Percentiles rank a stretch among this genome's conserved stretches.
phyloP scores from a whole-genome alignment of 1,140 invertebrate species.

The Sinonovacula constricta region DNA sequence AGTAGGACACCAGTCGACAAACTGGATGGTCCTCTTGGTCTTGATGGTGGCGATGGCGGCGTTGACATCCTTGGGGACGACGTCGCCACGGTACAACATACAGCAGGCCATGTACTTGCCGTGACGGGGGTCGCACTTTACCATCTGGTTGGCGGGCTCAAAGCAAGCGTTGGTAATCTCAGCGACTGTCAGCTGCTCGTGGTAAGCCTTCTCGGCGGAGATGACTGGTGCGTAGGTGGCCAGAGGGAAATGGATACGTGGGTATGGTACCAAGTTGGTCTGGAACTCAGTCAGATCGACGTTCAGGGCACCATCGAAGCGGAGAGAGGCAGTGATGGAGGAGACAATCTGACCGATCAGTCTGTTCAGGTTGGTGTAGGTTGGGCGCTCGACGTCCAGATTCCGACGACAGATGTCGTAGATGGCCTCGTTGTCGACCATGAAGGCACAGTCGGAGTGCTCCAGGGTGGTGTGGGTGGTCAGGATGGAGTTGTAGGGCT shows the following conservation, averaged over 20 bases:
- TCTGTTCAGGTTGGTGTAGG: constrained; percentile 85
- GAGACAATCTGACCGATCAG: constrained; percentile 84
- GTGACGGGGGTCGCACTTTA: constrained; percentile 93
- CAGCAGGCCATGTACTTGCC: constrained; percentile 87
- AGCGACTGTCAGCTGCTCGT: constrained; percentile 77
- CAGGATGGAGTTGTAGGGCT: constrained; percentile 76
- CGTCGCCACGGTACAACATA: constrained; percentile 71
- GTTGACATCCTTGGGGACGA: constrained; percentile 77
- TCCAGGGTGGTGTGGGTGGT: constrained; percentile 82
- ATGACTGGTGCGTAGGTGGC: constrained; percentile 74
- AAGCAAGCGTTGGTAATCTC: constrained; percentile 88
- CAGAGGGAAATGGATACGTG: constrained; percentile 75
- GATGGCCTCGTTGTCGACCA: constrained; percentile 93
- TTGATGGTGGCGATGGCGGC: constrained; percentile 88
- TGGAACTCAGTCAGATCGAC: constrained; percentile 86
- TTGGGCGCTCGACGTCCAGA: too few relatives aligned
- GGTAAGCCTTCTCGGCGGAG: constrained; percentile 75
- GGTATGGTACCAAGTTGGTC: constrained; percentile 82
- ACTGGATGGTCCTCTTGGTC: constrained; percentile 84
- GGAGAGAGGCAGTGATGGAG: constrained; percentile 82
- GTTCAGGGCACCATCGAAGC: constrained; percentile 87
- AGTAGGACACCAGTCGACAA: constrained; percentile 94
- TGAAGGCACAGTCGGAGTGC: constrained; percentile 78
- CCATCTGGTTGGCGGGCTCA: constrained; percentile 94
- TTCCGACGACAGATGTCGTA: constrained; percentile 97